Conservation (phyloP, 2,797 vertebrate species). For the Hippopotamyrus pictus region DNA sequence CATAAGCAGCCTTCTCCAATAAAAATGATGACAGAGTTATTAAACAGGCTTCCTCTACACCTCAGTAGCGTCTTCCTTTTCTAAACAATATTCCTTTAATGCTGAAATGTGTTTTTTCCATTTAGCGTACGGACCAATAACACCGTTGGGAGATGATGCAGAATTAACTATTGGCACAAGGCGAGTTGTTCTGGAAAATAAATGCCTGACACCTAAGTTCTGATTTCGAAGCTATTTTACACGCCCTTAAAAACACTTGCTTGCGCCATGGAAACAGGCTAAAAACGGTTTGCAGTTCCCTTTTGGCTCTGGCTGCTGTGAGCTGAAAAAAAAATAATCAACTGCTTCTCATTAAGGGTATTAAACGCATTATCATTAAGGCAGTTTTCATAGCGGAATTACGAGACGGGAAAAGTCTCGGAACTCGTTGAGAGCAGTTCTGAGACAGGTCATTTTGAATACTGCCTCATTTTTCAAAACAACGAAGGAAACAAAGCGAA, state of each 20-base stretch:
- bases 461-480: neutral
- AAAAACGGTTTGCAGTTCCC: slow-evolving; percentile 58
- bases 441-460: neutral
- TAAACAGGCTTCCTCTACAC: slow-evolving; percentile 88
- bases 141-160: slow-evolving; percentile 63
- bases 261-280: slow-evolving; percentile 33
- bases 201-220: slow-evolving; percentile 53
- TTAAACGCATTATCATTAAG: slow-evolving; percentile 22
- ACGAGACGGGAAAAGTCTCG: neutral
- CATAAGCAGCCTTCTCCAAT: slow-evolving; percentile 54
- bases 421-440: neutral
- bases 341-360: slow-evolving; percentile 53
- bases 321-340: slow-evolving; percentile 48
- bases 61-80: slow-evolving; percentile 89
- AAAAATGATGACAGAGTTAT: slow-evolving; percentile 91
- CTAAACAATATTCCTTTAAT: slow-evolving; percentile 90
- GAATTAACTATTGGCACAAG: slow-evolving; percentile 56
- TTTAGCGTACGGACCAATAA: slow-evolving; percentile 70
- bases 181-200: slow-evolving; percentile 68
- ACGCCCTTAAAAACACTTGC: slow-evolving; percentile 55
- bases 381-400: neutral
- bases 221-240: slow-evolving; percentile 57
- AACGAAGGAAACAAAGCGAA: neutral
- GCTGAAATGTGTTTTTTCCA: slow-evolving; percentile 89
- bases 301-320: slow-evolving; percentile 45